These are phyloP conservation scores for Gymnothorax javanicus DNA, from an alignment of 2,797 vertebrate species.

Conservation along the genomic window DNA sequence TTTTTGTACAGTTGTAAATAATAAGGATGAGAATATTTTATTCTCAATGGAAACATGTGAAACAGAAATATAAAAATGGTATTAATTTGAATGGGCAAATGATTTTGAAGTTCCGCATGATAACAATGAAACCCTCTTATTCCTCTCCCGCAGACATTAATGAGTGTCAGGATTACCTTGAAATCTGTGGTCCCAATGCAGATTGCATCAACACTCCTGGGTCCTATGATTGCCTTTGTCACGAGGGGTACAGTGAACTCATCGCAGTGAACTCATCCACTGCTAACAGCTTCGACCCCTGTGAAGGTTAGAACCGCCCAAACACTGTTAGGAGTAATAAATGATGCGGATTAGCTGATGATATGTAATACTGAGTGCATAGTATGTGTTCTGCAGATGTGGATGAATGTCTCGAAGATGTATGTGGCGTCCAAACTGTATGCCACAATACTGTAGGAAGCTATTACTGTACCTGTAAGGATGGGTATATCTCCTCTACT, in stretches of 20 bases:
- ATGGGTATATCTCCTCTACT: conserved; percentile 60
- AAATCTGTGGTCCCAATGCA: neutral
- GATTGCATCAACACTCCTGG: conserved; percentile 13
- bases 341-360: neutral
- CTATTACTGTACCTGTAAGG: conserved; percentile 61
- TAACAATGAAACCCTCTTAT: neutral
- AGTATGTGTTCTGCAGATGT: conserved; percentile 54
- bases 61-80: too few species aligned
- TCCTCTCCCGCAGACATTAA: neutral
- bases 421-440: conserved; percentile 54
- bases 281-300: neutral
- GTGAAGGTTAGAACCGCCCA: neutral
- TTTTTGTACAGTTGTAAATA: too few species aligned
- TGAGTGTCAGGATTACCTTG: conserved; percentile 5
- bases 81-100: too few species aligned
- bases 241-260: neutral
- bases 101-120: too few species aligned
- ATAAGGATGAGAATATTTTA: too few species aligned
- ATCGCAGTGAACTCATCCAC: neutral
- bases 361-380: neutral
- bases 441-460: conserved; percentile 56
- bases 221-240: neutral
- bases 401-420: conserved; percentile 58
- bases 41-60: too few species aligned
- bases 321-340: neutral